A percentile compares a stretch with the other conserved stretches of the same genome.
Conservation (phyloP, 2,888 invertebrate genomes). For the Subacronicta megacephala region DNA sequence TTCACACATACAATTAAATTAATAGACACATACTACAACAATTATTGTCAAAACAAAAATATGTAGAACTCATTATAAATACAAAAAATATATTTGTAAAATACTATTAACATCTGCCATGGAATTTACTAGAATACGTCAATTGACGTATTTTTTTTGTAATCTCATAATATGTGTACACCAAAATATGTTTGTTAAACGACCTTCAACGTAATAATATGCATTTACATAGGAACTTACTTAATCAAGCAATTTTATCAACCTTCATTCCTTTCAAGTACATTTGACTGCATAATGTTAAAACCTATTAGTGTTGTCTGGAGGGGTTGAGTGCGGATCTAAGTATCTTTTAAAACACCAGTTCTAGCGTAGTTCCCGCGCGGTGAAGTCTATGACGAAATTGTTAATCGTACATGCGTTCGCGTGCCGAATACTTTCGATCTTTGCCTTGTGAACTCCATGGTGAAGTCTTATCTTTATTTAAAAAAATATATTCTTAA, state of each 20-base stretch:
- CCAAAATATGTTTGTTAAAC: too few species aligned
- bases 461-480: conserved; percentile 14
- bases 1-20: too few species aligned
- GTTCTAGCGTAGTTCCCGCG: conserved; percentile 34
- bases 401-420: conserved; percentile 43
- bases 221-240: neutral
- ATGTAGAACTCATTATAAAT: too few species aligned
- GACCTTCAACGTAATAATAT: too few species aligned
- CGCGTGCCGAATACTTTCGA: conserved; percentile 52
- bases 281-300: conserved; percentile 50
- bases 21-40: too few species aligned
- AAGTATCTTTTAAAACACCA: conserved; percentile 18
- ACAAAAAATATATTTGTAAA: too few species aligned
- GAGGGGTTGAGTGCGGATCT: conserved; percentile 47
- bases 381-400: conserved; percentile 49
- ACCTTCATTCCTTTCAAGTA: conserved; percentile 38
- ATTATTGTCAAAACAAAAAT: too few species aligned
- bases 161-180: too few species aligned
- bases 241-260: conserved; percentile 35
- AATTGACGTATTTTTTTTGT: too few species aligned
- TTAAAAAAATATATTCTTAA: conserved; percentile 18
- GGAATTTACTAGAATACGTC: too few species aligned
- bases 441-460: conserved; percentile 45
- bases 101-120: too few species aligned
- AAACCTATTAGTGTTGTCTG: conserved; percentile 52